A percentile compares a stretch with the other conserved stretches of the same genome.
Conservation (phyloP, 1,140 invertebrate genomes). For the Brachionus asplanchnoidis region DNA sequence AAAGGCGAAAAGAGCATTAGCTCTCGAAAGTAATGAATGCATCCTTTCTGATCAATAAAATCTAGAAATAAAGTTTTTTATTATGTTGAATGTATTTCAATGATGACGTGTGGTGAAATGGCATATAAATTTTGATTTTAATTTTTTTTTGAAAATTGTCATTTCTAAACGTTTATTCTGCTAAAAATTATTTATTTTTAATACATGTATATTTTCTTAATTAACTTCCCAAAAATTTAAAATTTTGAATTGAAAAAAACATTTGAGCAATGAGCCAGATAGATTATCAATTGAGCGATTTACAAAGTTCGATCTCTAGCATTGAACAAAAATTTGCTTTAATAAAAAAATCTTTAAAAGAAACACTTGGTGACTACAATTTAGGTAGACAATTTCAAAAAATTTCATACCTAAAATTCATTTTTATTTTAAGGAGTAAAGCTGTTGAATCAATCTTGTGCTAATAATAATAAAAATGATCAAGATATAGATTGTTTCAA, state of each 20-base stretch:
- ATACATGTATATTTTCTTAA: background rate
- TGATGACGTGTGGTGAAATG: conserved; percentile 20
- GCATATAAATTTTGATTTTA: background rate
- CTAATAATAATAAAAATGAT: background rate
- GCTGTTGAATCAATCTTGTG: background rate
- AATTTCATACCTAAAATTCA: background rate
- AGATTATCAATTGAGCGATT: conserved; percentile 9
- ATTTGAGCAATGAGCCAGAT: background rate
- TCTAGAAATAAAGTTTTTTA: background rate
- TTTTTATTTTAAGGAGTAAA: background rate
- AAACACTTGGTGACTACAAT: background rate
- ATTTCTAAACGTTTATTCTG: conserved; percentile 11
- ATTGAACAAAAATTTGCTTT: conserved; percentile 16
- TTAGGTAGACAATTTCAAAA: background rate
- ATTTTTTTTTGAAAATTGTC: background rate
- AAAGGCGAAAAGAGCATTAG: conserved; percentile 40
- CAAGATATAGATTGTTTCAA: background rate
- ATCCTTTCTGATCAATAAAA: background rate
- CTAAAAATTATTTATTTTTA: background rate
- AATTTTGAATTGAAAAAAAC: background rate
- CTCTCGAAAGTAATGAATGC: conserved; percentile 23
- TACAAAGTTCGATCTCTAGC: background rate
- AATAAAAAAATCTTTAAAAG: background rate
- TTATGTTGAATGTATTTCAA: background rate
- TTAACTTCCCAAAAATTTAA: conserved; percentile 19